These are phyloP conservation scores for Luperina testacea DNA, from an alignment of 2,888 invertebrate species.

Conservation along the genomic window DNA sequence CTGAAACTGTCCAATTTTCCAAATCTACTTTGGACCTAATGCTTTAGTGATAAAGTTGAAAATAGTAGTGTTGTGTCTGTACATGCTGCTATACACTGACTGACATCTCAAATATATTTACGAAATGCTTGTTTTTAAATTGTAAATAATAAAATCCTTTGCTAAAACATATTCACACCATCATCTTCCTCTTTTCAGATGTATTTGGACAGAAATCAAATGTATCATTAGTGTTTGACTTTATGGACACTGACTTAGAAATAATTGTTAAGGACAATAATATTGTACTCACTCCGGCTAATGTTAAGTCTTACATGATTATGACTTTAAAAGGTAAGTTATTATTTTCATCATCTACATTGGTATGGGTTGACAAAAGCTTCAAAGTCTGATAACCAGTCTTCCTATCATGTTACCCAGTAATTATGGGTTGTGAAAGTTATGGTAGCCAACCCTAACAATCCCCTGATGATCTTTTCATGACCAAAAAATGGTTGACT, in stretches of 20 bases:
- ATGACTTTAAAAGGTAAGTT: constrained; percentile 95
- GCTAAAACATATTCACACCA: background rate
- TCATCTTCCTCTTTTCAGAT: constrained; percentile 91
- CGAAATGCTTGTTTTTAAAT: background rate
- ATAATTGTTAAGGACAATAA: constrained; percentile 96
- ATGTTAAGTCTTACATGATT: constrained; percentile 98
- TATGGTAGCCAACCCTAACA: background rate
- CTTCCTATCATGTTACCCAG: background rate
- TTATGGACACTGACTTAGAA: constrained; percentile 99
- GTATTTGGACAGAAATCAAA: constrained; percentile 99
- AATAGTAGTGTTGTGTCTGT: too few species aligned
- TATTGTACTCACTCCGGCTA: constrained; percentile 96
- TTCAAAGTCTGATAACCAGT: background rate
- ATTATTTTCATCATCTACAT: background rate
- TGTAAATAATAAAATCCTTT: background rate
- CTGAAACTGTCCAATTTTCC: too few species aligned
- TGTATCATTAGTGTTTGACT: constrained; percentile 99
- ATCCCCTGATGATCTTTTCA: background rate
- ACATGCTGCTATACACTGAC: background rate
- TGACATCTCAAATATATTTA: background rate
- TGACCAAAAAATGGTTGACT: background rate
- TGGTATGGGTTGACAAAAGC: background rate
- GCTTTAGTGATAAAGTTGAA: too few species aligned
- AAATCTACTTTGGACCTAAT: too few species aligned
- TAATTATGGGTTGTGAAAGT: background rate